phyloP scores from a whole-genome alignment of 2,888 invertebrate species.

The Sclerodermus sp. region DNA sequence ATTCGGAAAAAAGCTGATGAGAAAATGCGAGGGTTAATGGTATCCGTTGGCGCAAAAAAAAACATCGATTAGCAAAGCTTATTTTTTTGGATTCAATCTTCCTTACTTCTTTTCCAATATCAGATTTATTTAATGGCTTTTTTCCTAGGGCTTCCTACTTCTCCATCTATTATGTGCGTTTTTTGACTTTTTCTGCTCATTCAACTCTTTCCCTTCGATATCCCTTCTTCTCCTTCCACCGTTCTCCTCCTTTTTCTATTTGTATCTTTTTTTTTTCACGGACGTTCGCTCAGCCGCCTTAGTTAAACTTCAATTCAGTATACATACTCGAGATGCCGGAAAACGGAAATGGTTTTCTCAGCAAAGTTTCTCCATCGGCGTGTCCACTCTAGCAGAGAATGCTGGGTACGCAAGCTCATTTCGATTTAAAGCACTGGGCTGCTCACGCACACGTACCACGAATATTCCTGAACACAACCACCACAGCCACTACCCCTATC shows the following conservation, averaged over 20 bases:
- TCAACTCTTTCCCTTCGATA: neutral
- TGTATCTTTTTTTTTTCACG: neutral
- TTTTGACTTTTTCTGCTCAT: neutral
- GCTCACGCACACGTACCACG: no score
- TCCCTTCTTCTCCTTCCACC: neutral
- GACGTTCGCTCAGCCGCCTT: slow-evolving; percentile 1
- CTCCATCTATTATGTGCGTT: neutral
- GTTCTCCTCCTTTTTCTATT: neutral
- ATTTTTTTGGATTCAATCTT: slow-evolving; percentile 10
- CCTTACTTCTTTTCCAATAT: neutral
- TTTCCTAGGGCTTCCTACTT: slow-evolving; percentile 1
- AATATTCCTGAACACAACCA: no score
- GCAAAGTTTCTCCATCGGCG: slow-evolving; percentile 16
- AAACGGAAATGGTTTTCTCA: slow-evolving; percentile 20
- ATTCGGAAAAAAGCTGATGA: neutral
- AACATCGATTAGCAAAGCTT: slow-evolving; percentile 22
- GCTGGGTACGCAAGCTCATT: neutral
- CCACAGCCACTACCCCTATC: no score
- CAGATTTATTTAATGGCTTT: no score
- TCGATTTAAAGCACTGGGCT: neutral
- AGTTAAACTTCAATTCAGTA: slow-evolving; percentile 21
- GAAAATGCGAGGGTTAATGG: slow-evolving; percentile 17
- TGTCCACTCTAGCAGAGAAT: slow-evolving; percentile 2
- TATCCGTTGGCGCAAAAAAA: slow-evolving; percentile 12
- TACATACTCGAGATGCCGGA: slow-evolving; percentile 11